phyloP scores from a whole-genome alignment of 2,888 invertebrate genomes.

The Antheraea assamensis region DNA sequence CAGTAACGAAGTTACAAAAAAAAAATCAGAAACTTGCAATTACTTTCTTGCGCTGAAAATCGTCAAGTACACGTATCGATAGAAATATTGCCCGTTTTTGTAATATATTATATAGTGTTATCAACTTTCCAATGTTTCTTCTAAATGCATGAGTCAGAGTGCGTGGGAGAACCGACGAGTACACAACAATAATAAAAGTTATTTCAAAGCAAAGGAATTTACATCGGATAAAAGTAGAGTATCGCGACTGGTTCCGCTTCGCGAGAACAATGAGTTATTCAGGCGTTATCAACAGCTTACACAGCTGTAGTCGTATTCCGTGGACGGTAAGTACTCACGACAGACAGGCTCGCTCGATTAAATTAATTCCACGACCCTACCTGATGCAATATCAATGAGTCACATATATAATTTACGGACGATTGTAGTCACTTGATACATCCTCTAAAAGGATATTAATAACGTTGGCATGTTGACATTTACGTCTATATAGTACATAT shows the following conservation, averaged over 20 bases:
- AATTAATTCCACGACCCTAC: slow-evolving; percentile 55
- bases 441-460: slow-evolving; percentile 23
- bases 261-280: slow-evolving; percentile 63
- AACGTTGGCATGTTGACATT: neutral
- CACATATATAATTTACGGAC: slow-evolving; percentile 28
- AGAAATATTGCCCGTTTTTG: neutral
- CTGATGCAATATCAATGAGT: slow-evolving; percentile 54
- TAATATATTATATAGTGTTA: neutral
- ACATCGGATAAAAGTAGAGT: slow-evolving; percentile 25
- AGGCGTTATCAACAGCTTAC: slow-evolving; percentile 64
- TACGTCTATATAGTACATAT: neutral
- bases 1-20: too few species aligned
- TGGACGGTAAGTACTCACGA: slow-evolving; percentile 36
- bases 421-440: slow-evolving; percentile 30
- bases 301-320: slow-evolving; percentile 52
- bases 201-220: slow-evolving; percentile 5
- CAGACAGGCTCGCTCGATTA: slow-evolving; percentile 48
- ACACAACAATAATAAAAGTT: slow-evolving; percentile 31
- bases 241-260: slow-evolving; percentile 37
- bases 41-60: too few species aligned
- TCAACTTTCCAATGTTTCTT: neutral
- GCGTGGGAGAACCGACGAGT: slow-evolving; percentile 48
- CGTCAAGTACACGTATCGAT: neutral
- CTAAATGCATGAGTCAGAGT: slow-evolving; percentile 38
- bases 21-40: too few species aligned